Evolutionary conservation across 2,888 invertebrate genomes (phyloP), one percentile per base, ranked within the genome.

Genomic region (Conops quadrifasciatus): DNA sequence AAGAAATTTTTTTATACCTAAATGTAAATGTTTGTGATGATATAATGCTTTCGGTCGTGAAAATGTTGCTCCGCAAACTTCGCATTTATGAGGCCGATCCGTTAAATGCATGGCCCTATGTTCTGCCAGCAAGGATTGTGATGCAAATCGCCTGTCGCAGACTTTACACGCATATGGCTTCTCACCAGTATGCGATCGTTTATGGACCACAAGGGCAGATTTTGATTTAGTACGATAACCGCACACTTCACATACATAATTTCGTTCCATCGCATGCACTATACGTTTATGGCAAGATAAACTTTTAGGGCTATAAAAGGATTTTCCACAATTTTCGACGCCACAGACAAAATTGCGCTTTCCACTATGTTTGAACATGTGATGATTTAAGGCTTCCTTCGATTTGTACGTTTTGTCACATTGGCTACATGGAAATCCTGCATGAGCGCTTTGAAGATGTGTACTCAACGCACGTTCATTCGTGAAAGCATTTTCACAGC

Each of bases 41-140:
- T 81, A 80, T 2, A 84, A 77, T 0, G 83, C 80, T 60, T 81
- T 80, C 43, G 80, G 78, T 0, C 84, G 77, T 0, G 84, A 80
- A 59, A 84, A 83, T 0, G 80, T 78, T 16, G 82, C 80, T 1
- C 77, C 75, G 63, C 83, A 83, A 1, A 81, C 77, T 2, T 77
- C 75, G 67, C 83, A 82, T 3, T 78, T 76, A 70, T 82, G 78
- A 1, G 81, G 78, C 2, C 82, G 75, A n/a, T 80, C 80, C 3
- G 80, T 80, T 9, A 82, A 79, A 65, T 84, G 83, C 76, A 81
- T 80, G n/a, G 82, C 79, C 72, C 78, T 78, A 66, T 84, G 83
- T 65, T 84, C 82, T 2, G 78, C 78, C 4, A 84, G 66, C 1
- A 81, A 77, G 2, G 79, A 79, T 19, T 78, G 78, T 1, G 82